Conservation (phyloP, 1,140 invertebrate genomes). For the Zeugodacus cucurbitae region DNA sequence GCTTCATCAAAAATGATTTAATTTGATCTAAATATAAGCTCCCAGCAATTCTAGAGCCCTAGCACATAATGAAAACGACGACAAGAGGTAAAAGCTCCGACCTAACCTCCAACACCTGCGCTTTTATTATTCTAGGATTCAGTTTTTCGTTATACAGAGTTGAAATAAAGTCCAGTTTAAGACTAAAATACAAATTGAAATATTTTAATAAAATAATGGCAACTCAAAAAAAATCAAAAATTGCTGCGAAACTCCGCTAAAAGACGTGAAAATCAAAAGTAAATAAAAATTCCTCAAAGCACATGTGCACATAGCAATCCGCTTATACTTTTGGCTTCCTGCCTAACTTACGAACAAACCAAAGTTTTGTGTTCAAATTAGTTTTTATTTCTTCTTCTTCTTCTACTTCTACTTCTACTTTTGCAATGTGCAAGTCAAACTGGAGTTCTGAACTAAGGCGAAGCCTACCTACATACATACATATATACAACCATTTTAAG, state of each 20-base stretch:
- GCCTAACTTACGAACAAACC: neutral
- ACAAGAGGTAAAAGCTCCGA: too few relatives aligned
- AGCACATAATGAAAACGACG: too few relatives aligned
- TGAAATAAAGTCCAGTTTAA: neutral
- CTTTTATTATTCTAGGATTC: too few relatives aligned
- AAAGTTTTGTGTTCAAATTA: neutral
- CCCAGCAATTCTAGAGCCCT: too few relatives aligned
- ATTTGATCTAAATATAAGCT: too few relatives aligned
- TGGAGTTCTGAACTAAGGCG: neutral
- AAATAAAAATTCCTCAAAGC: neutral
- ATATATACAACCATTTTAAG: neutral
- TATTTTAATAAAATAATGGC: neutral
- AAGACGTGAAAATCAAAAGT: neutral
- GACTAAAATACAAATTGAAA: neutral
- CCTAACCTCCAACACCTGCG: too few relatives aligned
- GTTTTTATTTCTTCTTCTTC: neutral
- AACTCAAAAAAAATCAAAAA: neutral
- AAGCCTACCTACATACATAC: neutral
- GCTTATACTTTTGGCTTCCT: neutral
- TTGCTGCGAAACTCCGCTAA: neutral
- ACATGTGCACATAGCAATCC: neutral
- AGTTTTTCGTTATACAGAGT: too few relatives aligned
- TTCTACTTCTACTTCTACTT: too few relatives aligned
- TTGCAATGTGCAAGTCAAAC: constrained; percentile 29
- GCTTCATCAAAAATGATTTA: too few relatives aligned